phyloP scores from a whole-genome alignment of 2,888 invertebrate genomes.

The Chloroclysta siterata region DNA sequence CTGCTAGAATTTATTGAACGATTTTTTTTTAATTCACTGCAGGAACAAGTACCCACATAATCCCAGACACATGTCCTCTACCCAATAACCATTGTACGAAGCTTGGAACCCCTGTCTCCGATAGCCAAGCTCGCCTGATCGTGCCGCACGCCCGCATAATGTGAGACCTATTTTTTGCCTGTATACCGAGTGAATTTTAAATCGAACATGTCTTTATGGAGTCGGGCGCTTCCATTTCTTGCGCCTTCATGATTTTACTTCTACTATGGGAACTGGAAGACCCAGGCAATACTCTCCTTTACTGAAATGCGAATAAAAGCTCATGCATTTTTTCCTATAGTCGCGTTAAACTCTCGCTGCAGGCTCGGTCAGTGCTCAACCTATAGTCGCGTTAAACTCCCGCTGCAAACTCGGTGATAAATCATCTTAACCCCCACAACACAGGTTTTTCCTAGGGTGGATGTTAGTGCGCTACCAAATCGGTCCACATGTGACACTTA shows the following conservation, averaged over 20 bases:
- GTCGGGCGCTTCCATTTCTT: conserved; percentile 62
- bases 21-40: too few relatives aligned
- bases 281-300: neutral
- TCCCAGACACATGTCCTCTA: conserved; percentile 27
- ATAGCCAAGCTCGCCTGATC: conserved; percentile 53
- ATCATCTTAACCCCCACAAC: too few relatives aligned
- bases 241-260: conserved; percentile 53
- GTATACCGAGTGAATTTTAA: conserved; percentile 76
- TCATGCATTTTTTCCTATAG: neutral
- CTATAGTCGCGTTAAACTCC: too few relatives aligned
- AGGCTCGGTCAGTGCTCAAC: too few relatives aligned
- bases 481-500: too few relatives aligned
- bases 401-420: too few relatives aligned
- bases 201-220: conserved; percentile 78
- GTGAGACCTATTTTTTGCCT: conserved; percentile 80
- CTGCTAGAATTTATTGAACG: too few relatives aligned
- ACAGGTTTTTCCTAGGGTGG: too few relatives aligned
- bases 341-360: too few relatives aligned
- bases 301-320: neutral
- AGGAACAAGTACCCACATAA: conserved; percentile 9
- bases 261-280: conserved; percentile 50
- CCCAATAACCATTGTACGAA: conserved; percentile 13
- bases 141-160: conserved; percentile 83
- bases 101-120: conserved; percentile 47
- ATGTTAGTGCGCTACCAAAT: too few relatives aligned